Evolutionary conservation across 2,888 invertebrate species (phyloP), one percentile per base, ranked within the genome.

Genomic region (Taphrorychus bicolor): DNA sequence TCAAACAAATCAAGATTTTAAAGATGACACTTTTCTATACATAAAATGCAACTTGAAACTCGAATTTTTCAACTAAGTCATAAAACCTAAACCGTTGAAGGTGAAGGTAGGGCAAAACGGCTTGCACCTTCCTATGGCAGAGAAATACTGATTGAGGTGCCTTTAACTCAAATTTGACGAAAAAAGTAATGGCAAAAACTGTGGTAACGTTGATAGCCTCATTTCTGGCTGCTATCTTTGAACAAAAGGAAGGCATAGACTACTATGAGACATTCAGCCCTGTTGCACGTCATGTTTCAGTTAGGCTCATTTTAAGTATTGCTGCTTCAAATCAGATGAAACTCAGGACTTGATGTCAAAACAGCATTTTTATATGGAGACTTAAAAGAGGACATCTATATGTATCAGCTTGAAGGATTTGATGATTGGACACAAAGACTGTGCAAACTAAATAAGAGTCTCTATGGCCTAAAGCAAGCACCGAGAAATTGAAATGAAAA

Each of bases 281-380:
- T 18, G 67, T 67, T 3, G 57, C 60, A 41, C 48, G 69, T 9
- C 65, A 65, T 53, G 57, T 60, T 24, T 69, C 64, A 0, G 32
- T 70, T 5, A 40, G 63, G 19, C 23, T 70, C 11, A 17, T 69
- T 23, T 41, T 69, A 7, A 49, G 60, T 7, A 18, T 60, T 11
- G 69, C 69, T 16, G 62, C 58, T 9, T 41, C 57, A 63, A 53
- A 67, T 18, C 19, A 41, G 23, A 16, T 40, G 16, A 14, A 56
- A 56, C 42, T 23, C 2, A 3, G 5, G 5, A n/a, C 42, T 19
- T 48, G 69, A 69, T 56, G 69, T 69, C 2, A 11, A 59, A 48
- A 65, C 64, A n/a, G 66, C 49, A 2, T 66, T 66, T 51, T 21
- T 62, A 4, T 59, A 68, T 53, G 68, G 64, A 16, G 66, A 69